Base-by-base conservation (phyloP, 2,113 vertebrate genomes). In the Butastur rufipennis region DNA sequence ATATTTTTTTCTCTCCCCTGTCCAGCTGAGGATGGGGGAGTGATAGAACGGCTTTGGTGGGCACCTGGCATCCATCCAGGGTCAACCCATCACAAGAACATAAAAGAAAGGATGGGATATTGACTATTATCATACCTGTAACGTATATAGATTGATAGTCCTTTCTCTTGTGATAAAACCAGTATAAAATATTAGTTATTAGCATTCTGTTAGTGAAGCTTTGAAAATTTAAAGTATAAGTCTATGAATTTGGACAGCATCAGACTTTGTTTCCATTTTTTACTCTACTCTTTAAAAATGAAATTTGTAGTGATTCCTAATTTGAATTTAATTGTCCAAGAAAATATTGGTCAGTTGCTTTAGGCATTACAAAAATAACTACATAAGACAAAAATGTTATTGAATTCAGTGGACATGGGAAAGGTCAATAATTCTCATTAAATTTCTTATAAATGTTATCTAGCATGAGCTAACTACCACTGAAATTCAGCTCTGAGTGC, bases 381-480 rank as follows among this genome's bases (percentile, higher is more conserved):
- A 36, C n/a, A 13, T 85, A 63, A 85, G n/a, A 68, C 11, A 79
- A 67, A 81, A 53, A 55, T 66, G 12, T 58, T 79, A 85, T 43
- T 80, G 58, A 70, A 91, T 59, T 90, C 56, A 72, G 7, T 75
- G 58, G 71, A 59, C 22, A 55, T 32, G 45, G 47, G 29, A 85
- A 88, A 92, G 34, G 50, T 93, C 71, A 92, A 93, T 94, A 95
- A 88, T 90, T 90, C 43, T 86, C 81, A 93, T 90, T 90, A 82
- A 63, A 88, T 79, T 81, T 58, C 42, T 81, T 81, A 72, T 32
- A 59, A 79, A 55, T 36, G n/a, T 75, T 72, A 90, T 92, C 71
- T 83, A 86, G 66, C 40, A 68, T 17, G 8, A 90, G 20, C 62
- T 92, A 90, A 75, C 15, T 42, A 67, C 27, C 8, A n/a, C 29